These are phyloP conservation scores for Watsonalla cultraria DNA, from an alignment of 2,888 invertebrate genomes.

Conservation along the genomic window DNA sequence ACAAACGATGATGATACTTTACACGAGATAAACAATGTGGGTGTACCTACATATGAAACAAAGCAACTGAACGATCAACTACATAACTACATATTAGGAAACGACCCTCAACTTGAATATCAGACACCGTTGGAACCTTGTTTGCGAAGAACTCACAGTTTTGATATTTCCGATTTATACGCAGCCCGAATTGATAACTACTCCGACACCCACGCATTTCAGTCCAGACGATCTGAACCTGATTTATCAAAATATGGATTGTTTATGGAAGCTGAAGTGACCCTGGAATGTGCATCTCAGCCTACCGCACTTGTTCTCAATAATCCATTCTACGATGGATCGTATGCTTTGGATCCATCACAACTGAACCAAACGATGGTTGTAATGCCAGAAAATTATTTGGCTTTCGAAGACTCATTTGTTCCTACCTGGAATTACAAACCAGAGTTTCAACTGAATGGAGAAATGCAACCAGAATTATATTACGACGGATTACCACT, in stretches of 20 bases:
- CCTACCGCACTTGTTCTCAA: constrained; percentile 66
- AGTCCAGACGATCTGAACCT: constrained; percentile 62
- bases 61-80: constrained; percentile 40
- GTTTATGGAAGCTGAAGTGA: constrained; percentile 61
- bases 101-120: constrained; percentile 34
- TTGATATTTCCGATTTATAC: constrained; percentile 65
- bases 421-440: constrained; percentile 69
- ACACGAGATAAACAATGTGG: constrained; percentile 72
- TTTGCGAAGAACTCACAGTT: constrained; percentile 66
- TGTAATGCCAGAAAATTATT: constrained; percentile 69
- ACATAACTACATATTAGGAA: constrained; percentile 37
- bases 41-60: constrained; percentile 59
- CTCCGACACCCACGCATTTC: constrained; percentile 40
- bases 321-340: constrained; percentile 73
- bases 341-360: constrained; percentile 53
- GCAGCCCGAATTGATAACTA: constrained; percentile 41
- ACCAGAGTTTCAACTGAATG: constrained; percentile 50
- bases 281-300: constrained; percentile 51
- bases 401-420: constrained; percentile 75
- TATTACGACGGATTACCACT: constrained; percentile 64
- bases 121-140: constrained; percentile 41
- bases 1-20: constrained; percentile 55
- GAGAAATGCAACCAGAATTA: constrained; percentile 47
- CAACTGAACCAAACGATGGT: constrained; percentile 55
- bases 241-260: constrained; percentile 67